These are phyloP conservation scores for Taxidea taxus DNA, from an alignment of 2,113 vertebrate genomes.

Conservation along the genomic window DNA sequence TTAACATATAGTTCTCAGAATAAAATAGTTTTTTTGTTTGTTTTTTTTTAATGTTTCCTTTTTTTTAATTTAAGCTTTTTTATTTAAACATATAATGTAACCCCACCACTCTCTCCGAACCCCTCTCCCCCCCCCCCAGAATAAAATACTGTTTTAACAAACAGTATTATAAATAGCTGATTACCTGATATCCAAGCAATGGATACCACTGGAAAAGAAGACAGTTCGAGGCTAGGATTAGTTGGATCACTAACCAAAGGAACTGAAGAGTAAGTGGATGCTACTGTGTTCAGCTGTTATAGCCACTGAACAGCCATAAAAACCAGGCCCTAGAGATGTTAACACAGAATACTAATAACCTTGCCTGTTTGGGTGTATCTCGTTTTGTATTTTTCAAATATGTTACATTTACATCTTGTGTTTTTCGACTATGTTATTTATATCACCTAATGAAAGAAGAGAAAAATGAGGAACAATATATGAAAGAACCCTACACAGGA, in stretches of 20 bases:
- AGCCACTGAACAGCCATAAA: neutral
- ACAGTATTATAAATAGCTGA: constrained; percentile 14
- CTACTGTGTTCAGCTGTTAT: constrained; percentile 40
- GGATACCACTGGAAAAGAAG: neutral
- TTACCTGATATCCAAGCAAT: constrained; percentile 46
- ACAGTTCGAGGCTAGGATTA: constrained; percentile 21
- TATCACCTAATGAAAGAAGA: constrained; percentile 23
- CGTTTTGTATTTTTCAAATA: constrained; percentile 15
- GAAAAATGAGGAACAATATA: constrained; percentile 16
- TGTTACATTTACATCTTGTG: neutral
- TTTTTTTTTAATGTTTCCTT: too few relatives aligned
- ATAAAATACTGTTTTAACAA: constrained; percentile 28
- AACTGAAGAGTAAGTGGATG: constrained; percentile 39
- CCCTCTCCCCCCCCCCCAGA: too few relatives aligned
- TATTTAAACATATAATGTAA: too few relatives aligned
- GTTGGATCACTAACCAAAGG: constrained; percentile 39
- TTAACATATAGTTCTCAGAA: constrained; percentile 8
- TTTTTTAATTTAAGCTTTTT: too few relatives aligned
- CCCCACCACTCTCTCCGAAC: too few relatives aligned
- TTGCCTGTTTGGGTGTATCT: neutral
- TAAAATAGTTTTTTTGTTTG: too few relatives aligned
- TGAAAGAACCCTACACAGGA: neutral
- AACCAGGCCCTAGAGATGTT: neutral
- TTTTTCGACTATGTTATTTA: constrained; percentile 31
- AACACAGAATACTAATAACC: constrained; percentile 5